Evolutionary conservation across 1,140 invertebrate genomes (phyloP).

Genomic region (Muscidifurax raptorellus): DNA sequence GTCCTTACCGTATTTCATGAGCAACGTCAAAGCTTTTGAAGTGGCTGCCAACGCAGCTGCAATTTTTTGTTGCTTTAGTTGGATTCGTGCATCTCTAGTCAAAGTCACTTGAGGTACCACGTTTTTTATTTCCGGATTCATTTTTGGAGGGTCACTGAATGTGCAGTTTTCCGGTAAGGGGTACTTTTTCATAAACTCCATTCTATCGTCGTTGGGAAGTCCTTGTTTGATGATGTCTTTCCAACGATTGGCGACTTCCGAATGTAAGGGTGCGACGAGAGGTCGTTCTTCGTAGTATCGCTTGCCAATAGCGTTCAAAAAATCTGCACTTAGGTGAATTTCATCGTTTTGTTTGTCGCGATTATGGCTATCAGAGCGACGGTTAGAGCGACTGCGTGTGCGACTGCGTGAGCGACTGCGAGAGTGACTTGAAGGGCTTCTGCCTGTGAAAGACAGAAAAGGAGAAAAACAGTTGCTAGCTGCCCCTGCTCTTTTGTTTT

Average conservation of each 20-base stretch:
- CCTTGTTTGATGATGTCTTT: constrained; percentile 50
- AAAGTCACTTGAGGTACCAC: constrained; percentile 4
- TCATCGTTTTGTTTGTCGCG: background rate
- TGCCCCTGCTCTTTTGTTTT: background rate
- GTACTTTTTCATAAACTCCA: constrained; percentile 42
- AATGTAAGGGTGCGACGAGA: constrained; percentile 37
- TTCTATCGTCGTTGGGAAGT: constrained; percentile 46
- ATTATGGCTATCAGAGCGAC: too few relatives aligned
- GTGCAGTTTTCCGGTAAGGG: constrained; percentile 48
- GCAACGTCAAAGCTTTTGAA: constrained; percentile 4
- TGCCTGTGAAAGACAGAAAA: background rate
- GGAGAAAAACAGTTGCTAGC: too few relatives aligned
- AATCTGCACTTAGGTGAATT: background rate
- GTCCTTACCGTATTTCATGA: background rate
- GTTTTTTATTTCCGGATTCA: constrained; percentile 42
- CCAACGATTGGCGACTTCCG: constrained; percentile 48
- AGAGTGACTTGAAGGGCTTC: background rate
- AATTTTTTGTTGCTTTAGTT: constrained; percentile 51
- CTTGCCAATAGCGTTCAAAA: constrained; percentile 45
- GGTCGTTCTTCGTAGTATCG: constrained; percentile 36
- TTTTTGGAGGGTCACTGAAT: constrained; percentile 31
- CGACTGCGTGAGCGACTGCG: background rate
- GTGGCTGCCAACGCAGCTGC: constrained; percentile 43
- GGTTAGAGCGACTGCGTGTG: too few relatives aligned
- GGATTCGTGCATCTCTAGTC: constrained; percentile 49